Percentiles rank a stretch among this genome's conserved stretches.
These are phyloP conservation scores for Xerus inauris DNA, from an alignment of 2,113 vertebrate genomes.

Conservation along the genomic window DNA sequence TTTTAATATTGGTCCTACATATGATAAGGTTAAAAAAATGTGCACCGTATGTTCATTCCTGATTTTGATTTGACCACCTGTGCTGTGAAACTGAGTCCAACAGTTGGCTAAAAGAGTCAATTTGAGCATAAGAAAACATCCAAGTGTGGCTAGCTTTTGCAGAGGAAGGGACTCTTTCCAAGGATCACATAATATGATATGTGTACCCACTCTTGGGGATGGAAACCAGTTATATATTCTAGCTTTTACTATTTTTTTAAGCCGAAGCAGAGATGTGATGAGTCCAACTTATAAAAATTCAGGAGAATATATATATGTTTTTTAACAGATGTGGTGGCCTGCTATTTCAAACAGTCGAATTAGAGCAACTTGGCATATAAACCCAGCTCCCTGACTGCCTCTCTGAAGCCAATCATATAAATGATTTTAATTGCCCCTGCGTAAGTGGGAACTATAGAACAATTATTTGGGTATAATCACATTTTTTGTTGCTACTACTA, in stretches of 20 bases:
- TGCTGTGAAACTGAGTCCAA: constrained; percentile 59
- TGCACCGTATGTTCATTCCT: constrained; percentile 57
- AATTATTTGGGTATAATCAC: neutral
- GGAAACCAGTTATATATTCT: constrained; percentile 79
- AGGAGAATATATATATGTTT: constrained; percentile 56
- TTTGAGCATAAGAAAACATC: constrained; percentile 78
- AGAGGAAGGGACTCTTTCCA: constrained; percentile 74
- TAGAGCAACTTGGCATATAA: constrained; percentile 26
- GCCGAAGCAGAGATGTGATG: constrained; percentile 76
- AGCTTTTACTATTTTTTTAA: constrained; percentile 73
- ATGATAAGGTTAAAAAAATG: constrained; percentile 66
- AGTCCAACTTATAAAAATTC: constrained; percentile 82
- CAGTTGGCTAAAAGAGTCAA: constrained; percentile 53
- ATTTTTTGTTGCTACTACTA: neutral
- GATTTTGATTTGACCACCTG: constrained; percentile 82
- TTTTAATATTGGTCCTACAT: constrained; percentile 43
- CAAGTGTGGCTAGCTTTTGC: constrained; percentile 70
- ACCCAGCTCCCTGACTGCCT: neutral
- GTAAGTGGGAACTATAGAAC: constrained; percentile 27
- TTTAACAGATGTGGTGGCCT: constrained; percentile 77
- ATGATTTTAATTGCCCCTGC: constrained; percentile 58
- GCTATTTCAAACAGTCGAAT: constrained; percentile 66
- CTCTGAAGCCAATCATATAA: constrained; percentile 39
- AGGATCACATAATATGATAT: constrained; percentile 80
- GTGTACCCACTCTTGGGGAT: constrained; percentile 76